Percentiles rank a stretch among this genome's conserved stretches.
Conservation (phyloP, 1,140 invertebrate genomes). For the Pseudomyrmex dendroicus region DNA sequence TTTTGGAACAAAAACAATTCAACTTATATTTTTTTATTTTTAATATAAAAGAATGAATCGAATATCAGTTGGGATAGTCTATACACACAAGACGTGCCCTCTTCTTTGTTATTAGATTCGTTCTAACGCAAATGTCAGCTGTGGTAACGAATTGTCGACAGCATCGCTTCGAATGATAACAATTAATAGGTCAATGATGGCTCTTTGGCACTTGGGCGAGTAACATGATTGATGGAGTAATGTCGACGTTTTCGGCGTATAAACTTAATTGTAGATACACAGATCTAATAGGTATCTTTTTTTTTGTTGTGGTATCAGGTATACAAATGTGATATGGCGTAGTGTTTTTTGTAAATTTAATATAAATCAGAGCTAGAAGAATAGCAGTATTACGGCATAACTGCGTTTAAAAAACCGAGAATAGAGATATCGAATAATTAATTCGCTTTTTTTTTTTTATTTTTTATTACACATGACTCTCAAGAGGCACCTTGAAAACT, state of each 20-base stretch:
- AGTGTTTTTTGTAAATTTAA: slow-evolving; percentile 40
- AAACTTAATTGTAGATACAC: background rate
- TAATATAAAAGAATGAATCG: too few relatives aligned
- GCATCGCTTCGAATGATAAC: background rate
- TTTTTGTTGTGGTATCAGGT: slow-evolving; percentile 8
- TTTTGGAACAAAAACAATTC: background rate
- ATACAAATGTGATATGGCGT: slow-evolving; percentile 58
- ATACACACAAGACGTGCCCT: background rate
- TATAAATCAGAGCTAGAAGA: slow-evolving; percentile 6
- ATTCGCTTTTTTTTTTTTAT: background rate
- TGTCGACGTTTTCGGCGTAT: slow-evolving; percentile 31
- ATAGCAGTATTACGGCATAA: slow-evolving; percentile 9
- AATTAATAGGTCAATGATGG: slow-evolving; percentile 5
- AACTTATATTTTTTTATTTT: too few relatives aligned
- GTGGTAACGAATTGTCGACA: background rate
- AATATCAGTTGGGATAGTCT: too few relatives aligned
- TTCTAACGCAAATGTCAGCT: background rate
- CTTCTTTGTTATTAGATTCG: background rate
- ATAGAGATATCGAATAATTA: background rate
- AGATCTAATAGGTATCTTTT: background rate
- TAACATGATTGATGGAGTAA: slow-evolving; percentile 26
- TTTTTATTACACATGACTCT: slow-evolving; percentile 85
- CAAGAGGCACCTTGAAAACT: slow-evolving; percentile 86
- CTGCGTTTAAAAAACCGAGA: background rate
- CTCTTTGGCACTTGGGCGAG: slow-evolving; percentile 58